Evolutionary conservation across 2,888 invertebrate genomes (phyloP), one percentile per base, ranked within the genome.

Genomic region (Cepaea hortensis): DNA sequence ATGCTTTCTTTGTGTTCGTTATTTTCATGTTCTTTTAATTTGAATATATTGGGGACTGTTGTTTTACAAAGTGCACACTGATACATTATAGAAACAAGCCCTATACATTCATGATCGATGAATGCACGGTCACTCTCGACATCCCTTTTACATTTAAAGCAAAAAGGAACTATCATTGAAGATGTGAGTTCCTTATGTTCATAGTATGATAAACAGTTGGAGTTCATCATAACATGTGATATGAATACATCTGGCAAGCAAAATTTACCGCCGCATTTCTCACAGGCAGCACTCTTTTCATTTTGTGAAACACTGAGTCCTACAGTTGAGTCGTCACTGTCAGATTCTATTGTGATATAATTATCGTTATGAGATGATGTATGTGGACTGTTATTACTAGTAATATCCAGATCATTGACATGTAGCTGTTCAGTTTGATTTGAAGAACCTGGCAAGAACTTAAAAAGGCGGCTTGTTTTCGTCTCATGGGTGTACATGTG

Each of bases 401-500:
- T 46, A 46, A 46, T 3, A 5, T 23, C 13, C 11, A 75, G 20
- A 46, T 11, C 13, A 75, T 15, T 3, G 13, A 18, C 13, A 61
- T 20, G 62, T 3, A 35, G 46, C 13, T 35, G 23, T 35, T 79
- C 23, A 18, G 61, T 62, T 62, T 13, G 35, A 18, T 62, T 65
- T 62, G 15, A 62, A 62, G 15, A 62, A 55, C 3, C 0, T 3
- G 62, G 23, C 15, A 79, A 4, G 62, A 18, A 23, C 4, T 62
- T 15, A 18, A 79, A 79, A 3, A 79, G 62, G 15, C 18, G 61
- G 35, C 79, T 79, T 62, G 13, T 62, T 79, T 13, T 79, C 18
- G 61, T 62, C 3, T 79, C 79, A 65, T 79, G 79, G 20, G 13
- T 9, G 46, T 62, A 46, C 79, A 79, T 79, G 46, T 79, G 79